These are phyloP conservation scores for Lithobius niger DNA, from an alignment of 1,140 invertebrate genomes.

Conservation along the genomic window DNA sequence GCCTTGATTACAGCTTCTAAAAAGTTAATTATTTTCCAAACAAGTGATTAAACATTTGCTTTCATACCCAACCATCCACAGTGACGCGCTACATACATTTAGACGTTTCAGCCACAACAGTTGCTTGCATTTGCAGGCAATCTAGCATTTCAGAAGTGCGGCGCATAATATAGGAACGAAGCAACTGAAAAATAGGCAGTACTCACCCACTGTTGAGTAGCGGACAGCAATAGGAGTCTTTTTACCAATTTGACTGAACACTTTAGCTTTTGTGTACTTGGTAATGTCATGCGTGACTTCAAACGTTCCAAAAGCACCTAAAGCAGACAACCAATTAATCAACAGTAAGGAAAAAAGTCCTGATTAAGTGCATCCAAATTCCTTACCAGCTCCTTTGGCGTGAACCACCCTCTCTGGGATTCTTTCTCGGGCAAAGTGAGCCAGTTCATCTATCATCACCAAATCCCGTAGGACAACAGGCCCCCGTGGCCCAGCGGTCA, in stretches of 20 bases:
- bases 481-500: slow-evolving; percentile 77
- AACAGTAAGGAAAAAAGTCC: not conserved
- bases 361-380: not conserved
- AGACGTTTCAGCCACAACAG: no score
- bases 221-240: slow-evolving; percentile 63
- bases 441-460: slow-evolving; percentile 71
- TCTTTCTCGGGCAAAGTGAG: slow-evolving; percentile 78
- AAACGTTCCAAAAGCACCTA: slow-evolving; percentile 91
- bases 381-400: slow-evolving; percentile 79
- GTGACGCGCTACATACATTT: no score
- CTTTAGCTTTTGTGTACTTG: slow-evolving; percentile 63
- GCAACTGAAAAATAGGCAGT: not conserved
- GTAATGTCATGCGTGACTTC: slow-evolving; percentile 85
- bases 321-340: not conserved
- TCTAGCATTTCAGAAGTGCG: no score
- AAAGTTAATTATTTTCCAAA: no score
- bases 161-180: no score
- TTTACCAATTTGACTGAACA: slow-evolving; percentile 73
- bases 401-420: slow-evolving; percentile 97
- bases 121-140: no score
- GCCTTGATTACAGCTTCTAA: no score
- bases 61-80: no score
- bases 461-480: slow-evolving; percentile 78
- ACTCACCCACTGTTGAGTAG: slow-evolving; percentile 62
- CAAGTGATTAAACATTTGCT: no score